A percentile compares a stretch with the other conserved stretches of the same genome.
Conservation (phyloP, 2,113 vertebrate genomes). For the Rostratula benghalensis region DNA sequence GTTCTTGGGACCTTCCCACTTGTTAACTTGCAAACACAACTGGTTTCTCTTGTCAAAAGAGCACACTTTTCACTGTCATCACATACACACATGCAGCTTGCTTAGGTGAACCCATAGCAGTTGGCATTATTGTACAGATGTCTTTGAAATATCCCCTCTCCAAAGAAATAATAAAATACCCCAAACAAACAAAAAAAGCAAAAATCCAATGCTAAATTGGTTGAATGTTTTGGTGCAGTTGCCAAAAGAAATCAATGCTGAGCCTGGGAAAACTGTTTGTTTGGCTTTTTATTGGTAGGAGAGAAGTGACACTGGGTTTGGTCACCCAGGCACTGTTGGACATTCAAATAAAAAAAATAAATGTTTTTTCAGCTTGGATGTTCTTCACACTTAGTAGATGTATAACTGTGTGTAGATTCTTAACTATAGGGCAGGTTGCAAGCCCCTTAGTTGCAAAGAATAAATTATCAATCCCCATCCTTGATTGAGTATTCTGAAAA, state of each 20-base stretch:
- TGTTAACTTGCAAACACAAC: not conserved
- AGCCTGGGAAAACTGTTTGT: conserved; percentile 1
- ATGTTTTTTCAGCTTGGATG: not conserved
- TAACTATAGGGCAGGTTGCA: not conserved
- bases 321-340: not conserved
- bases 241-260: not conserved
- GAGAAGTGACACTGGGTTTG: not conserved
- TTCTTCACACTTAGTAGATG: not conserved
- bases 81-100: not conserved
- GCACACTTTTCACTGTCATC: not conserved
- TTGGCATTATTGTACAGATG: not conserved
- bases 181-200: not conserved
- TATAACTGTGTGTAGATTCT: not conserved
- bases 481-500: not conserved
- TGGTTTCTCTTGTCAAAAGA: not conserved
- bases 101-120: not conserved
- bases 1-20: not conserved
- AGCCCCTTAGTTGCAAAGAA: not conserved
- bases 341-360: not conserved
- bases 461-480: not conserved
- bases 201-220: not conserved
- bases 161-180: not conserved
- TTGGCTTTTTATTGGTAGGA: not conserved
- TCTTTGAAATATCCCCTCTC: not conserved
- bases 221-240: not conserved